Base-by-base conservation (phyloP, 1,140 invertebrate species). In the Drosophila pruinosa region DNA sequence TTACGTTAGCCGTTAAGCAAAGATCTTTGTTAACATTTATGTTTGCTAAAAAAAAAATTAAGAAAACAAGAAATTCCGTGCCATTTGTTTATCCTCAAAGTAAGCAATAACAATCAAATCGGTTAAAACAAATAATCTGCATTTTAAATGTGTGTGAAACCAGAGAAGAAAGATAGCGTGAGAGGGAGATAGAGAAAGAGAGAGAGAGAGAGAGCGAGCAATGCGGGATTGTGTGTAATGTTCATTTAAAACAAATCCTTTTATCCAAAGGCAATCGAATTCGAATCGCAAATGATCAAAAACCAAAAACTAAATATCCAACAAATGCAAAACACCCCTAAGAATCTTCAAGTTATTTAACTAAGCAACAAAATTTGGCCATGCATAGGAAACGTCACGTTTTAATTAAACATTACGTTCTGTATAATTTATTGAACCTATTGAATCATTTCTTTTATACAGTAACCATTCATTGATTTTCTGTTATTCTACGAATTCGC, bases 211-310 rank as follows among this genome's bases (percentile, higher is more conserved):
- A 59, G 21, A 39, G 38, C 41, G 72, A 53, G 50, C 43, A 69
- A 17, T 68, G 64, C 64, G 71, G 78, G 79, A 73, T 70, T 72
- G 50, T 81, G 82, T 86, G 77, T 80, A 86, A 86, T 80, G 78
- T 78, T 62, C 58, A 63, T 71, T 77, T 50, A 72, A 75, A 39
- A 34, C 58, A 78, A 68, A 68, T 69, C 81, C 81, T 86, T 85
- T 83, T 75, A 22, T 72, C 82, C 82, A 78, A 86, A 82, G 82
- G 82, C 75, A 72, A 82, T 80, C 79, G 77, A 88, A 90, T 89
- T 90, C 88, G 89, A 85, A 90, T 89, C 78, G 71, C 77, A 85
- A 85, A 85, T 76, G 88, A 90, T 85, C 76, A 88, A 89, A 89
- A 76, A 78, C 73, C 70, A 88, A 86, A 88, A 76, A 63, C 7